phyloP scores from a whole-genome alignment of 2,113 vertebrate genomes.

The Cyprinodon brontotheroides region DNA sequence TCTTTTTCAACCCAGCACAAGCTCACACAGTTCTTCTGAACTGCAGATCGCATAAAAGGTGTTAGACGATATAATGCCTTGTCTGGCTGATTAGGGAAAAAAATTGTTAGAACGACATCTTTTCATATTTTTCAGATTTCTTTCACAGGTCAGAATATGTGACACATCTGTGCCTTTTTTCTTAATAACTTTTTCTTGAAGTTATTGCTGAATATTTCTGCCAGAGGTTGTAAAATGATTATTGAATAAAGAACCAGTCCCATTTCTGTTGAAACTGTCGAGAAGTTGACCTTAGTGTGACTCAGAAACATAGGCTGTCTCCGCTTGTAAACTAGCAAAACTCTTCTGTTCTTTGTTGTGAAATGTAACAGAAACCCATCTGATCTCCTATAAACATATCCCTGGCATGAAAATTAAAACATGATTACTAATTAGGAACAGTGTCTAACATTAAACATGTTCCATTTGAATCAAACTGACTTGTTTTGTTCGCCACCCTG shows the following conservation, averaged over 20 bases:
- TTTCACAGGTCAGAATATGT: background rate
- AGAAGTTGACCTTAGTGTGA: constrained; percentile 19
- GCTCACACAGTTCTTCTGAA: too few species aligned
- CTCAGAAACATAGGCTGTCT: constrained; percentile 19
- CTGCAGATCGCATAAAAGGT: background rate
- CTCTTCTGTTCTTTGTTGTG: constrained; percentile 23
- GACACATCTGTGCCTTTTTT: background rate
- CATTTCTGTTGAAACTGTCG: background rate
- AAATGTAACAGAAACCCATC: constrained; percentile 40
- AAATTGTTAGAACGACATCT: background rate
- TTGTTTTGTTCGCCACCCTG: constrained; percentile 19
- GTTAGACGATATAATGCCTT: background rate
- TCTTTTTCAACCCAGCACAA: too few species aligned
- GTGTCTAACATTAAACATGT: constrained; percentile 18
- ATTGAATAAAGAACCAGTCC: background rate
- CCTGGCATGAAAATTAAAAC: constrained; percentile 38
- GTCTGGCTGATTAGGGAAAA: background rate
- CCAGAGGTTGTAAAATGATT: background rate
- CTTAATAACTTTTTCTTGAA: background rate
- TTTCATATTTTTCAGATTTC: background rate
- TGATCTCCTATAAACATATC: constrained; percentile 44
- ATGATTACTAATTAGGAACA: constrained; percentile 60
- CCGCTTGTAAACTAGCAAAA: constrained; percentile 22
- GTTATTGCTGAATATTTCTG: background rate
- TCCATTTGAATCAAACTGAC: constrained; percentile 37